Percentiles rank a stretch among this genome's conserved stretches.
phyloP scores from a whole-genome alignment of 2,888 invertebrate genomes.

The Petrolisthes manimaculis region DNA sequence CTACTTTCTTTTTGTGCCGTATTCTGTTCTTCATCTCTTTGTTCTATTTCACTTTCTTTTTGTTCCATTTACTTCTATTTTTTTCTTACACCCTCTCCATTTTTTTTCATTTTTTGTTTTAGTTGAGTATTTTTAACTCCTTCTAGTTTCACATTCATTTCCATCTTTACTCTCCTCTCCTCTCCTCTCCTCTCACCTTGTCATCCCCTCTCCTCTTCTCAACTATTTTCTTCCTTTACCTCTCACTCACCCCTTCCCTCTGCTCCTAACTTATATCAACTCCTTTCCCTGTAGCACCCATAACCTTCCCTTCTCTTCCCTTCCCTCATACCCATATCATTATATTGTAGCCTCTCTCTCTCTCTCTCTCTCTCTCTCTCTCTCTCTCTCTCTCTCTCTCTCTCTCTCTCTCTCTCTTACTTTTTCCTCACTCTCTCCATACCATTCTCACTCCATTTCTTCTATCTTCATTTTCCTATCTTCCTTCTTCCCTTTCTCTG shows the following conservation, averaged over 20 bases:
- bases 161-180: not conserved
- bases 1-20: not conserved
- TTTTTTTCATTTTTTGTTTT: no score
- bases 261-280: not conserved
- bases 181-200: not conserved
- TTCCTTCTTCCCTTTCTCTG: no score
- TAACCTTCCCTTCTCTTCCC: not conserved
- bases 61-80: not conserved
- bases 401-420: not conserved
- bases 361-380: constrained; percentile 1
- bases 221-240: no score
- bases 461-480: no score
- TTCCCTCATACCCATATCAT: not conserved
- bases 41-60: not conserved
- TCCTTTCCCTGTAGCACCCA: not conserved
- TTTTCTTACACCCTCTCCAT: no score
- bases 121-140: not conserved
- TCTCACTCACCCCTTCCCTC: not conserved
- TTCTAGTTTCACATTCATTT: not conserved
- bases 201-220: no score
- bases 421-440: not conserved
- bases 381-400: constrained; percentile 1
- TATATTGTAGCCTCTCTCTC: not conserved
- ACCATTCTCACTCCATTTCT: no score
- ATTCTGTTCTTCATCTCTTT: not conserved